Base-by-base conservation (phyloP, 2,888 invertebrate species). In the Eupithecia centaureata region DNA sequence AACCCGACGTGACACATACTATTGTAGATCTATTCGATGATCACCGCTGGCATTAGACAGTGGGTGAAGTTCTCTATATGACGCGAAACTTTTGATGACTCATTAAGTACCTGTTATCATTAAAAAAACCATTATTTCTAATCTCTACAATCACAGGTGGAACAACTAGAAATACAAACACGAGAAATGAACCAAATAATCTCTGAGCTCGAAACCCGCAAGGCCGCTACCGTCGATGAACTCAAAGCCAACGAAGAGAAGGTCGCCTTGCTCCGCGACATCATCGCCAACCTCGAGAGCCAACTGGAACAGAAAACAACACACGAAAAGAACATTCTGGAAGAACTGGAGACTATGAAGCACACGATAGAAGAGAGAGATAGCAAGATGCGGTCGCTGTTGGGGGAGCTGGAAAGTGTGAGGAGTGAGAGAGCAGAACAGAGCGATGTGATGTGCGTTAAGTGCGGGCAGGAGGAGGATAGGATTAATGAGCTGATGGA, bases 231-330 rank as follows among this genome's bases (percentile, higher is more conserved):
- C 0, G 96, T 97, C 84, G 91, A 94, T 1, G 97, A 97, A 73
- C 87, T 97, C 1, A 95, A 96, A 84, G 95, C 95, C n/a, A 95
- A 96, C 0, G 94, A 96, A 33, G 96, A 97, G 63, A 97, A 97
- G 85, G 95, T 97, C 27, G 94, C 94, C 77, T 94, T 96, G 13
- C 91, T 97, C 18, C 92, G 97, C 35, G 97, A 97, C 68, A 96
- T 97, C 63, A 96, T 98, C 63, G 92, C 95, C 0, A 96, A 96
- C 75, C 86, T 97, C 51, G 98, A 98, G 82, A 90, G 91, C 0
- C 97, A 97, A 82, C 87, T 97, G 0, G 96, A 97, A 82, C 90
- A 93, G 13, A 96, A 96, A 81, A 90, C 94, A 0, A 86, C 93
- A 0, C 94, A 94, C 58, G 97, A 97, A 80, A 84, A 87, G 0